Evolutionary conservation across 2,888 invertebrate genomes (phyloP), one percentile per base, ranked within the genome.

Genomic region (Rosalia funebris): DNA sequence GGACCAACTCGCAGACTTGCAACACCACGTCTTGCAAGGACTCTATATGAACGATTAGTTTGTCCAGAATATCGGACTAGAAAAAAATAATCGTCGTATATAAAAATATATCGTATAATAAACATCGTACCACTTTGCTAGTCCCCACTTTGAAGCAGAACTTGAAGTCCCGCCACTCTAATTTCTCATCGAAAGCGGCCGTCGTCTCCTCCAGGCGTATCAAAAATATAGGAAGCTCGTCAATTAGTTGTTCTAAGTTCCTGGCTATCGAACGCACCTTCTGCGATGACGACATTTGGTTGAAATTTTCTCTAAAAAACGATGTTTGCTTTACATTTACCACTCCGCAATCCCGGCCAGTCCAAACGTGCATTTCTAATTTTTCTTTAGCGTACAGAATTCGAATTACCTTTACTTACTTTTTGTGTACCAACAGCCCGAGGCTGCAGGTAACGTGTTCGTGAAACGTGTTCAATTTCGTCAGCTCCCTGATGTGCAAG

Each of bases 121-220:
- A 25, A 25, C 85, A n/a, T n/a, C n/a, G 82, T 80, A 89, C 89
- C 70, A 89, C 86, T 86, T 88, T 88, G 63, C 88, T 88, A 16
- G 86, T 86, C 17, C 85, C 86, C 41, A 86, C 81, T 79, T 86
- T 87, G 67, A 87, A 86, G 70, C 86, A 86, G 75, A 87, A 87
- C 71, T 87, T 86, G 72, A 87, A 87, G 70, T 87, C 86, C 56
- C 84, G 83, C 85, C 86, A 86, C 61, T 86, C 86, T 54, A 87
- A 78, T 71, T 86, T 85, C 63, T 88, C 87, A 71, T 89, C 88
- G 64, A 88, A 81, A 12, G 86, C 86, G 62, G 84, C 83, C 45
- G 86, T 85, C 14, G 88, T 80, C 75, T 88, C 88, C 76, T 89
- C 88, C 60, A 89, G 78, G 39, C 87, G 82, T 50, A 85, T 77